These are phyloP conservation scores for Candidula unifasciata DNA, from an alignment of 2,888 invertebrate species.

Conservation along the genomic window DNA sequence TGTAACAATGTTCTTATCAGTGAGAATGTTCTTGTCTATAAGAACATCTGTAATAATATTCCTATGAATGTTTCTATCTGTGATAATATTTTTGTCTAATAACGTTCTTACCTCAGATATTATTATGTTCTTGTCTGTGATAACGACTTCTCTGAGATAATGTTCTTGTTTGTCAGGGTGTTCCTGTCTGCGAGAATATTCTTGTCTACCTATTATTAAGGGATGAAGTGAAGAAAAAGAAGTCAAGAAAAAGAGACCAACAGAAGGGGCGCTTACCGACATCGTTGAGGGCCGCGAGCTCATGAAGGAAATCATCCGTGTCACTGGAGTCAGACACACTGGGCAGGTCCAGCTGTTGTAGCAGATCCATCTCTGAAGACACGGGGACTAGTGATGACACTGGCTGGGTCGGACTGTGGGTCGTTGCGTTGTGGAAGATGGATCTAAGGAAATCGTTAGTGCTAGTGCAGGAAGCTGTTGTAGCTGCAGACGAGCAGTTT, in stretches of 20 bases:
- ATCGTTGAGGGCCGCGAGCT: conserved; percentile 44
- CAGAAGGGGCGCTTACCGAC: conserved; percentile 21
- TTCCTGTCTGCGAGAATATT: too few species aligned
- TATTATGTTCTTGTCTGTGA: too few species aligned
- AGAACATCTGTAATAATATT: too few species aligned
- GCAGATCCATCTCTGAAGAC: conserved; percentile 36
- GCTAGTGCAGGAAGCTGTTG: background rate
- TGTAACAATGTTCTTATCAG: too few species aligned
- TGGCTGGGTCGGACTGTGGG: background rate
- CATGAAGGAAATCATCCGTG: conserved; percentile 45
- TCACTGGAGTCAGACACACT: conserved; percentile 38
- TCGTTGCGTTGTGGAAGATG: background rate
- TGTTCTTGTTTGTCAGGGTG: too few species aligned
- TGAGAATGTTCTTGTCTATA: too few species aligned
- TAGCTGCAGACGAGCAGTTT: background rate
- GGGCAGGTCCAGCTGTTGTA: conserved; percentile 7
- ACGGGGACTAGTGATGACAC: background rate
- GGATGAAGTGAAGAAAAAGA: too few species aligned
- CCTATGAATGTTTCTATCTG: too few species aligned
- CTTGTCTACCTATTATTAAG: too few species aligned
- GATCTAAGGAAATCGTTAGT: background rate
- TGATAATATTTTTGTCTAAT: too few species aligned
- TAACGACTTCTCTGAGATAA: too few species aligned
- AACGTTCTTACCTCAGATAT: too few species aligned
- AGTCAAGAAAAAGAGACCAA: background rate